A percentile compares a stretch with the other conserved stretches of the same genome.
phyloP scores from a whole-genome alignment of 2,888 invertebrate genomes.

The Alviniconcha strummeri region DNA sequence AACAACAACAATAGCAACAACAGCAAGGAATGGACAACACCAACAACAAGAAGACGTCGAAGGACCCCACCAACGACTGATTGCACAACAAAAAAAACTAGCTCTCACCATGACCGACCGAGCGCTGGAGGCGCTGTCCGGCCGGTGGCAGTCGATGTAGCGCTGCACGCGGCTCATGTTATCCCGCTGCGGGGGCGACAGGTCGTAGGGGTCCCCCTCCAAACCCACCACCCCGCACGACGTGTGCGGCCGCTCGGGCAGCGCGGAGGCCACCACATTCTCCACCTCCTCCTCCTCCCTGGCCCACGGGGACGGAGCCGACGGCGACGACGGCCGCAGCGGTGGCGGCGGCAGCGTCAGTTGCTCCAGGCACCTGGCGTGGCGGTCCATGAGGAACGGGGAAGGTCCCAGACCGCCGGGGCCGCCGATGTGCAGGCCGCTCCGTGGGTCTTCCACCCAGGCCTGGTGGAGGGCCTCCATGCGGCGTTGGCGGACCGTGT shows the following conservation, averaged over 20 bases:
- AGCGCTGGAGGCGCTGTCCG: constrained; percentile 51
- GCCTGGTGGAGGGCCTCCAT: constrained; percentile 20
- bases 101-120: constrained; percentile 43
- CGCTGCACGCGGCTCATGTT: constrained; percentile 31
- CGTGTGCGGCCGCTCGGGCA: constrained; percentile 37
- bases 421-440: constrained; percentile 36
- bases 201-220: constrained; percentile 35
- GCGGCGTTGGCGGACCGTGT: constrained; percentile 28
- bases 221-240: constrained; percentile 27
- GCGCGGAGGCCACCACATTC: neutral
- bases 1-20: too few relatives aligned
- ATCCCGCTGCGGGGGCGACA: constrained; percentile 27
- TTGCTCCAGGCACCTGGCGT: constrained; percentile 55
- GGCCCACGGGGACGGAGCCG: neutral
- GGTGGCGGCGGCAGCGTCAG: constrained; percentile 27
- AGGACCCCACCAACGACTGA: too few relatives aligned
- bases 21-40: too few relatives aligned
- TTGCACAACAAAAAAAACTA: too few relatives aligned
- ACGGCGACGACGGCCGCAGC: neutral
- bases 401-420: neutral
- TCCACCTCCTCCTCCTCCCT: too few relatives aligned
- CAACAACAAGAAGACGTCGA: too few relatives aligned
- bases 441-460: constrained; percentile 25
- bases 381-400: constrained; percentile 54
- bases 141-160: constrained; percentile 56